Base-by-base conservation (phyloP, 2,113 vertebrate genomes). In the Prietella phreatophila region DNA sequence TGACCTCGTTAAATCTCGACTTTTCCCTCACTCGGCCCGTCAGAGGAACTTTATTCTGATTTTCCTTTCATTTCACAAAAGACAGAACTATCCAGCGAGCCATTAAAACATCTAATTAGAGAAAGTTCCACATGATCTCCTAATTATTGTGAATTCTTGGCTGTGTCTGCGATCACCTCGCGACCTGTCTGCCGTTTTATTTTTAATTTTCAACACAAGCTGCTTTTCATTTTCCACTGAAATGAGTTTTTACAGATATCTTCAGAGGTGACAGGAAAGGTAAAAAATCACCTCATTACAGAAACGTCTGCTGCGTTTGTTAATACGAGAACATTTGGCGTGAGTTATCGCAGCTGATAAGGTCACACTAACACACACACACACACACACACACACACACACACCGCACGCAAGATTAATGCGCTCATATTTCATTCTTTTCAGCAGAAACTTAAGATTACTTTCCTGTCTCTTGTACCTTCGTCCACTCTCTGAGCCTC, bases 211-310 rank as follows among this genome's bases (percentile, higher is more conserved):
- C 56, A 20, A 30, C 50, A 81, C 76, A 27, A 63, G 81, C 33
- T 87, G 53, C 69, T 39, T 36, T 81, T 36, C 39, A n/a, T 56
- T 89, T 89, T 65, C 63, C 56, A n/a, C 6, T 25, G 61, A 86
- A 86, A 86, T 83, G 75, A 27, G 20, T 33, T 89, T 55, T 83
- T 69, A 83, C 50, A 80, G 85, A 86, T 86, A 86, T 30, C 20
- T n/a, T 89, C 39, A 75, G 75, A 85, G 67, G 84, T 78, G 83
- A 82, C 79, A 67, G 71, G 75, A 67, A 65, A 58, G 56, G 36
- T 53, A 81, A 82, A 58, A 53, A 87, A 87, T 82, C 67, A 83
- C 85, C 82, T 86, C 86, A 86, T 89, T 79, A 89, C 67, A 36
- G 4, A 89, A 63, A 65, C 58, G 60, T 86, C 58, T 63, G 27